Percentiles rank a stretch among this genome's conserved stretches.
These are phyloP conservation scores for Athene noctua DNA, from an alignment of 2,113 vertebrate genomes.

Conservation along the genomic window DNA sequence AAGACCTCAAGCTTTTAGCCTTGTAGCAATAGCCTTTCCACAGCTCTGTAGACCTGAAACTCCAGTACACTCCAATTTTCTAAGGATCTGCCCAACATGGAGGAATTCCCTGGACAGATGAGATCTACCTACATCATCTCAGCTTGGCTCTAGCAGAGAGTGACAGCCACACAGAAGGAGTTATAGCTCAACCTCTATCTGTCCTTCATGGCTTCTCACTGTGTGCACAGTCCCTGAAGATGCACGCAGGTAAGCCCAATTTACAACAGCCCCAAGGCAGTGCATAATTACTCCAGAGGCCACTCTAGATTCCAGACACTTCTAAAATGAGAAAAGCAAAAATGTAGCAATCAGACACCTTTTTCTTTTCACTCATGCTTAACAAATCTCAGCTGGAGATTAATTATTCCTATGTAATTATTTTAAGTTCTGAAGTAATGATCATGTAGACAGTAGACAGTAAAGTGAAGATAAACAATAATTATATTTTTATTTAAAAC, in stretches of 20 bases:
- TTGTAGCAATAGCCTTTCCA: background rate
- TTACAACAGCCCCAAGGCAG: background rate
- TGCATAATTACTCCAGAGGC: background rate
- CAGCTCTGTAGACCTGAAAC: background rate
- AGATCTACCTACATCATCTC: background rate
- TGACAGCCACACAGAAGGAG: background rate
- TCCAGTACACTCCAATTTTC: background rate
- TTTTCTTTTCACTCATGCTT: background rate
- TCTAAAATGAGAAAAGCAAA: background rate
- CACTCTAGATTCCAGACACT: background rate
- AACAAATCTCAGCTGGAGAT: background rate
- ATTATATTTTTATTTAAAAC: slow-evolving; percentile 5
- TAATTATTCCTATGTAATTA: background rate
- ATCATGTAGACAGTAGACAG: background rate
- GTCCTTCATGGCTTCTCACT: background rate
- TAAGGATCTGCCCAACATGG: background rate
- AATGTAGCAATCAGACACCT: background rate
- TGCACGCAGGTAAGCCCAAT: background rate
- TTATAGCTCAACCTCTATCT: background rate
- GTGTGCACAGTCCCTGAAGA: background rate
- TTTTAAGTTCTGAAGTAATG: background rate
- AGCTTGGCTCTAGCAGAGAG: background rate
- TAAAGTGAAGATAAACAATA: background rate
- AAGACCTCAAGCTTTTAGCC: background rate
- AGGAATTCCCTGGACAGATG: background rate